These are phyloP conservation scores for Entomyzon cyanotis DNA, from an alignment of 2,113 vertebrate genomes.

Conservation along the genomic window DNA sequence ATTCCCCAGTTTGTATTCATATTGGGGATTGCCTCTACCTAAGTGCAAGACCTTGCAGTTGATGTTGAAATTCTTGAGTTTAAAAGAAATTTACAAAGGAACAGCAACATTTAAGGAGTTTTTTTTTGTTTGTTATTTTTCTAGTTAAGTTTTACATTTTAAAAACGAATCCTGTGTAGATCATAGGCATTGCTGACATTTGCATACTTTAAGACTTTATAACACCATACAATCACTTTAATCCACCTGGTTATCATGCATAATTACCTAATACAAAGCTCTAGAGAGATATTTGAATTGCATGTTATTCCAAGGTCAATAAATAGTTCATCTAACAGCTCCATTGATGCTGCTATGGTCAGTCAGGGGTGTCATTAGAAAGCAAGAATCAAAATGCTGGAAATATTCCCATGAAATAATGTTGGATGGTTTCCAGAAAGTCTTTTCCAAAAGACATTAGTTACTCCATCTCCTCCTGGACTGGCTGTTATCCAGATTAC, in stretches of 20 bases:
- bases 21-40: rapidly evolving
- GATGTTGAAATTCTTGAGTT: neutral
- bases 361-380: neutral
- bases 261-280: neutral
- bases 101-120: neutral
- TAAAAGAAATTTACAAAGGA: neutral
- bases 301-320: neutral
- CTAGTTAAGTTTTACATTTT: neutral
- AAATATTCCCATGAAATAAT: neutral
- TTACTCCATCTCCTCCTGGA: neutral
- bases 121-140: neutral
- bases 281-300: neutral
- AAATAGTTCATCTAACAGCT: neutral
- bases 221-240: neutral
- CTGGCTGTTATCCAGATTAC: neutral
- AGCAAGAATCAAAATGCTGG: neutral
- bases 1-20: neutral
- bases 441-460: neutral
- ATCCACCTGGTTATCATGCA: neutral
- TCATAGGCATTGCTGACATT: neutral
- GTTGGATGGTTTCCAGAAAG: neutral
- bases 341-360: neutral
- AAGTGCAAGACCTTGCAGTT: neutral
- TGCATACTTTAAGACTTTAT: neutral
- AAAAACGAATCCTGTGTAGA: neutral